These are phyloP conservation scores for Delichon dasypus DNA, from an alignment of 2,797 vertebrate species.

Conservation along the genomic window DNA sequence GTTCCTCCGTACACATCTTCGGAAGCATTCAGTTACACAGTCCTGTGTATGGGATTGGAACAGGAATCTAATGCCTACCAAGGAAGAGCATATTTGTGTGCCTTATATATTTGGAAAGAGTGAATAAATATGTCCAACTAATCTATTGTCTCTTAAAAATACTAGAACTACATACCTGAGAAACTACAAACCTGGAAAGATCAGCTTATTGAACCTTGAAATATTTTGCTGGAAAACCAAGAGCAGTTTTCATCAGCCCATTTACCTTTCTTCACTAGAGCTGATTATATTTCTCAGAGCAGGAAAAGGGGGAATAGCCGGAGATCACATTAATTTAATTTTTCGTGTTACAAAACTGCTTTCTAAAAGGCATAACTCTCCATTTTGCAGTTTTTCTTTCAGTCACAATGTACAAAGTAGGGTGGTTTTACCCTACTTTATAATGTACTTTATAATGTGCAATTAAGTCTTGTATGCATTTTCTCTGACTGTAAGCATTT, in stretches of 20 bases:
- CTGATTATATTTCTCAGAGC: not conserved
- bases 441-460: not conserved
- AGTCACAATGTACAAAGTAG: not conserved
- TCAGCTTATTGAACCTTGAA: not conserved
- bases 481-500: not conserved
- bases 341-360: not conserved
- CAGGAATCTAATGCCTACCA: not conserved
- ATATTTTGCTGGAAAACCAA: not conserved
- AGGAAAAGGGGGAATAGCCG: not conserved
- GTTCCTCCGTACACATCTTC: not conserved
- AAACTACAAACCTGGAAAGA: not conserved
- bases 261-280: not conserved
- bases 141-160: not conserved
- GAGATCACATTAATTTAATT: not conserved
- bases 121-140: not conserved
- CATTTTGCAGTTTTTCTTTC: not conserved
- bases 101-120: not conserved
- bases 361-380: not conserved
- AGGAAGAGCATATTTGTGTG: not conserved
- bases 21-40: not conserved
- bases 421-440: not conserved
- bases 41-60: not conserved
- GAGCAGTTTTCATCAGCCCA: not conserved
- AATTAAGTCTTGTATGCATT: not conserved
- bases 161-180: not conserved